A percentile compares a stretch with the other conserved stretches of the same genome.
Conservation (phyloP, 2,113 vertebrate species). For the Notechis scutatus region DNA sequence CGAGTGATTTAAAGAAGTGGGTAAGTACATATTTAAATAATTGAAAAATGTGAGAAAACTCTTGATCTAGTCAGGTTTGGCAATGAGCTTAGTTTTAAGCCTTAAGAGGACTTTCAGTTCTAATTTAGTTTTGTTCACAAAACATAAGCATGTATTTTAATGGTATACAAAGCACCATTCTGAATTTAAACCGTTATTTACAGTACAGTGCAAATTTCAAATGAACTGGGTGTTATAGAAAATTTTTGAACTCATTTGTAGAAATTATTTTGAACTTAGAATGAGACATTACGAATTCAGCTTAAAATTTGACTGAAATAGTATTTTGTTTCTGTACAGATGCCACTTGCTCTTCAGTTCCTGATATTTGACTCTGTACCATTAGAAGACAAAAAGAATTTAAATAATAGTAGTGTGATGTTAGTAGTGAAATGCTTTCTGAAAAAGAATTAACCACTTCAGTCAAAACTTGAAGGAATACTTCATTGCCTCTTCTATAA, state of each 20-base stretch:
- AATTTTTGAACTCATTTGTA: background rate
- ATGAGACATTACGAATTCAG: background rate
- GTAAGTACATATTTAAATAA: background rate
- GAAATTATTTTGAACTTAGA: background rate
- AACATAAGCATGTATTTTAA: background rate
- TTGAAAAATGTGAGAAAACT: background rate
- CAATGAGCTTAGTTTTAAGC: background rate
- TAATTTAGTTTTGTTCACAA: background rate
- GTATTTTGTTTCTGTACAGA: slow-evolving; percentile 49
- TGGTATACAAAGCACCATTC: background rate
- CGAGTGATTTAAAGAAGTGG: background rate
- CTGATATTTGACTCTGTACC: background rate
- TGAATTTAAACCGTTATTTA: background rate
- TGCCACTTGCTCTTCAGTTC: slow-evolving; percentile 48
- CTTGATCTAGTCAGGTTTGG: background rate
- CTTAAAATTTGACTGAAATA: background rate
- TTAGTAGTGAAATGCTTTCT: slow-evolving; percentile 36
- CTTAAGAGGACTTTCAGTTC: background rate
- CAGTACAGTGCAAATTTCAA: background rate
- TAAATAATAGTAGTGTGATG: background rate
- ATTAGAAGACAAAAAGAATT: background rate
- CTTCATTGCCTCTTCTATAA: slow-evolving; percentile 18
- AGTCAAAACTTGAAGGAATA: slow-evolving; percentile 45
- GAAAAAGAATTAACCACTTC: slow-evolving; percentile 60
- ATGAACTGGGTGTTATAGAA: background rate